phyloP scores from a whole-genome alignment of 2,113 vertebrate genomes.

The Chinchilla lanigera region DNA sequence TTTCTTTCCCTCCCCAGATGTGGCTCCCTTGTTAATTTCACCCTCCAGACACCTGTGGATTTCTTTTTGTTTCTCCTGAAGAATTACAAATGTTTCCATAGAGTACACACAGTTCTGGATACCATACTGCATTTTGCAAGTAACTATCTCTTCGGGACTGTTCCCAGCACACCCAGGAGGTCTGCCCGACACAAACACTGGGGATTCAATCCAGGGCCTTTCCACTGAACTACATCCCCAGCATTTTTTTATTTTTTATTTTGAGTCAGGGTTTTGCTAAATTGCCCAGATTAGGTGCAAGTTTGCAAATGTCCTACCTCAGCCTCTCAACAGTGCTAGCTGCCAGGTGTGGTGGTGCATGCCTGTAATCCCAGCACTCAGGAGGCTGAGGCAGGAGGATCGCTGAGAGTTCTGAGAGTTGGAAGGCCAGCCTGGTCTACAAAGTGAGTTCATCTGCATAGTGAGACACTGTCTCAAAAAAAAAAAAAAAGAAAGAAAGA shows the following conservation, averaged over 20 bases:
- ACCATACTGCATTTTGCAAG: not conserved
- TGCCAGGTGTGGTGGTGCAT: no score
- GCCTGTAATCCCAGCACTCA: no score
- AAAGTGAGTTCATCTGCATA: no score
- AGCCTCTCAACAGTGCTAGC: not conserved
- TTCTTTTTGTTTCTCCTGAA: slow-evolving; percentile 8
- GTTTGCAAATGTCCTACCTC: not conserved
- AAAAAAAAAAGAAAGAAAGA: no score
- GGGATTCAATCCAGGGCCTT: not conserved
- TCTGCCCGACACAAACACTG: not conserved
- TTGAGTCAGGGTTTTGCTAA: not conserved
- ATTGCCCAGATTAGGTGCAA: not conserved
- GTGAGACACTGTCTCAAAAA: no score
- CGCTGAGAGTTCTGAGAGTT: no score
- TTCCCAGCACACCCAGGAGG: not conserved
- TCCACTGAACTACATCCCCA: not conserved
- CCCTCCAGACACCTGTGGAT: not conserved
- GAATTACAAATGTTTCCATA: not conserved
- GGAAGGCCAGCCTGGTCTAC: no score
- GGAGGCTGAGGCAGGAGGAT: no score
- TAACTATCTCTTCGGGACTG: not conserved
- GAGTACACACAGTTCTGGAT: not conserved
- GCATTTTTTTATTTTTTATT: not conserved
- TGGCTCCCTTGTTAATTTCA: not conserved
- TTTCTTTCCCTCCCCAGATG: not conserved